Base-by-base conservation (phyloP, 2,888 invertebrate genomes). In the Torymus aiolomorphi region DNA sequence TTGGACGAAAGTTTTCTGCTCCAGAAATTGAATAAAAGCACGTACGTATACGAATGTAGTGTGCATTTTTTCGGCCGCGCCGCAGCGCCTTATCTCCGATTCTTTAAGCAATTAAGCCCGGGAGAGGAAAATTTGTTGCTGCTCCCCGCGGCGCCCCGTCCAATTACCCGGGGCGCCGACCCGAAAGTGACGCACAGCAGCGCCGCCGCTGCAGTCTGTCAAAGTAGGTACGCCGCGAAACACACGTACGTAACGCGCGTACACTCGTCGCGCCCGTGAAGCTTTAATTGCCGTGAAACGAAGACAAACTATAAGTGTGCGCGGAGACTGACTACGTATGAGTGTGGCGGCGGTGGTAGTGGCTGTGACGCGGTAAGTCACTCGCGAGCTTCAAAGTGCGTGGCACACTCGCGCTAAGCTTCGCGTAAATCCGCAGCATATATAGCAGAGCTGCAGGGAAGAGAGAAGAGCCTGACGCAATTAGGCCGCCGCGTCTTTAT, bases 201-300 rank as follows among this genome's bases (percentile, higher is more conserved):
- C 20, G 31, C 67, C 61, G 69, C 31, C 31, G 2, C 8, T 31
- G 5, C 8, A 31, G 31, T 57, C 56, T 49, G 76, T 76, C 69
- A 76, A 67, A 73, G 57, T 16, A 56, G 13, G 61, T 4, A 10
- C 2, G 56, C 24, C 20, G 49, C 14, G 52, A 52, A 24, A 67
- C 24, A 75, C 52, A 31, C 52, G 61, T 31, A 54, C 10, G 14
- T 52, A 13, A 14, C n/a, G n/a, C n/a, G n/a, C 20, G 20, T 20
- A 18, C 42, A 65, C 63, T 70, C 69, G 56, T 49, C 72, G 56
- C 65, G 59, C 14, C 18, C 14, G 71, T 14, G 31, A n/a, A 31
- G 69, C 70, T 70, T 79, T 75, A 79, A 75, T 78, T 78, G 67
- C 78, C 69, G 52, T 63, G 76, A 74, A 70, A 73, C 70, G 65